Percentiles rank a stretch among this genome's conserved stretches.
Evolutionary conservation across 2,888 invertebrate genomes (phyloP).

Genomic region (Norana najaformis): DNA sequence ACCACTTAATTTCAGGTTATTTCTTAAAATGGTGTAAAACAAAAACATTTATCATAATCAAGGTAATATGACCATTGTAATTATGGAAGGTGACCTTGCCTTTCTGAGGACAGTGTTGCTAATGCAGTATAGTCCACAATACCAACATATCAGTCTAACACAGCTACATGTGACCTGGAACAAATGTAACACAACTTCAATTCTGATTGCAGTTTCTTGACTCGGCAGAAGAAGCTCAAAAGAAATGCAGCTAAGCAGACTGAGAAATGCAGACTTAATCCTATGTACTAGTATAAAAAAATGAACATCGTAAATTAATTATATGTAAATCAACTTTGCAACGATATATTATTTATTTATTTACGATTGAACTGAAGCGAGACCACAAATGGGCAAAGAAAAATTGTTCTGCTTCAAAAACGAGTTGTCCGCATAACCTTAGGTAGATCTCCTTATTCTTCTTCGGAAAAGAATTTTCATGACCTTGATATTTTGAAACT

Average conservation of each 20-base stretch:
- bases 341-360: not conserved
- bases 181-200: not conserved
- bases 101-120: not conserved
- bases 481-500: too few species aligned
- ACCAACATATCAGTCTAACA: not conserved
- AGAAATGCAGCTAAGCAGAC: not conserved
- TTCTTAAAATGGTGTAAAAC: too few species aligned
- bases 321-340: not conserved
- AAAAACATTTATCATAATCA: too few species aligned
- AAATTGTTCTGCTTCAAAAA: too few species aligned
- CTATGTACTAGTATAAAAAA: not conserved
- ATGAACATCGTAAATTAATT: not conserved
- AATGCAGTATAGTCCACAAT: not conserved
- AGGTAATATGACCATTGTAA: not conserved
- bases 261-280: not conserved
- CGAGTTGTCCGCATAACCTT: too few species aligned
- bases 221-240: not conserved
- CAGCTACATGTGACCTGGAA: not conserved
- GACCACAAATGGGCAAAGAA: too few species aligned
- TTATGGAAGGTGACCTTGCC: not conserved
- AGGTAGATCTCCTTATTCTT: too few species aligned
- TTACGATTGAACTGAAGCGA: not conserved
- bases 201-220: not conserved
- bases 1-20: too few species aligned
- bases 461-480: too few species aligned